These are phyloP conservation scores for Drosophila ficusphila DNA, from an alignment of 1,140 invertebrate genomes.

Conservation along the genomic window DNA sequence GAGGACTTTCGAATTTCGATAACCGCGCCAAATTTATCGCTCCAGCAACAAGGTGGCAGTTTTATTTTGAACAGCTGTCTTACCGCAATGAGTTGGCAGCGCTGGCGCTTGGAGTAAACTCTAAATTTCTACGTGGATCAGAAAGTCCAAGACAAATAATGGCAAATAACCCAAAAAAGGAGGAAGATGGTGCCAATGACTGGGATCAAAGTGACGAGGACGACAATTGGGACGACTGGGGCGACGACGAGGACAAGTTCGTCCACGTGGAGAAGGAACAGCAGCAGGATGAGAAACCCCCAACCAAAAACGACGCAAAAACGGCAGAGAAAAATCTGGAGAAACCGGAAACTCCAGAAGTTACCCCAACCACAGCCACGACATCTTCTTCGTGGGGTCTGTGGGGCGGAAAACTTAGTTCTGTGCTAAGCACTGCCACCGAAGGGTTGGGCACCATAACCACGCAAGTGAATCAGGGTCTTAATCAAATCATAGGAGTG, in stretches of 20 bases:
- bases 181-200: slow-evolving; percentile 50
- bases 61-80: neutral
- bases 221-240: slow-evolving; percentile 86
- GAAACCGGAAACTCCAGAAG: neutral
- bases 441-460: slow-evolving; percentile 90
- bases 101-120: neutral
- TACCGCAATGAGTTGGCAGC: neutral
- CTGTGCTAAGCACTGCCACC: slow-evolving; percentile 89
- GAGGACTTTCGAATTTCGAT: neutral
- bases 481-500: slow-evolving; percentile 90
- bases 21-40: slow-evolving; percentile 1
- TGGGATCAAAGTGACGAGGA: slow-evolving; percentile 86
- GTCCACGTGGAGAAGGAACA: slow-evolving; percentile 51
- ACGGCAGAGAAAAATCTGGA: slow-evolving; percentile 25
- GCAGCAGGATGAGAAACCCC: neutral
- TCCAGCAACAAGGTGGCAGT: neutral
- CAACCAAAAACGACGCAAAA: slow-evolving; percentile 38
- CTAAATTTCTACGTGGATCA: slow-evolving; percentile 56
- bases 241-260: slow-evolving; percentile 83
- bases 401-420: slow-evolving; percentile 90
- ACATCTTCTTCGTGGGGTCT: slow-evolving; percentile 47
- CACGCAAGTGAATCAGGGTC: slow-evolving; percentile 90
- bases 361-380: neutral
- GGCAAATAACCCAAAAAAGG: slow-evolving; percentile 53
- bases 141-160: slow-evolving; percentile 40